Evolutionary conservation across 2,113 vertebrate genomes (phyloP), one percentile per base, ranked within the genome.

Genomic region (Butastur rufipennis): DNA sequence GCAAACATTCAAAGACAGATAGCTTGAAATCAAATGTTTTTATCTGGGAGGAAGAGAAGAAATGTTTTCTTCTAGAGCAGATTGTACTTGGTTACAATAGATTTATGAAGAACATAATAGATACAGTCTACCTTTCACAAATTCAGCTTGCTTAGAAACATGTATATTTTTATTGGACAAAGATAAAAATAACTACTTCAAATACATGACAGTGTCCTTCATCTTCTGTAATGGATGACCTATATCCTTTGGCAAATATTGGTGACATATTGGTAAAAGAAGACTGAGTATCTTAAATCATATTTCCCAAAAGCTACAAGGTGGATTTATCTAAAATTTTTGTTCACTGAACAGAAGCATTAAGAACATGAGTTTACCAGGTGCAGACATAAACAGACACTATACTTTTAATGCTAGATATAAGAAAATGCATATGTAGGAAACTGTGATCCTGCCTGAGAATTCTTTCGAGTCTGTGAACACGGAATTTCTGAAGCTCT

Each of bases 111-210:
- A 90, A 68, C 26, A 50, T 26, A 70, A 71, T 7, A 80, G 38
- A 53, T 58, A 22, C 11, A 47, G 23, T 48, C 42, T 79, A 29
- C 23, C 48, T 91, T 92, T 80, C 34, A 70, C 21, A 59, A 93
- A 95, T 73, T 58, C n/a, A 50, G 21, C 82, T 86, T 81, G n/a
- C 77, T 93, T 42, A 72, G 81, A 93, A 87, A 58, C 7, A 12
- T 23, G 31, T 16, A 14, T 55, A 27, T 90, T 90, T 91, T 93
- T 75, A 84, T 5, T 79, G 55, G 62, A 82, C 45, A 89, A 80
- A 88, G 87, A 89, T 50, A 88, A 88, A 94, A 95, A 91, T 66
- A 87, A 77, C 47, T 29, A 82, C 29, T 82, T 90, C 25, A 80
- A 88, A 90, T 43, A 55, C 21, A 18, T 19, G 53, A 85, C 94